These are phyloP conservation scores for Benitochromis conjunctus DNA, from an alignment of 2,113 vertebrate species.

Conservation along the genomic window DNA sequence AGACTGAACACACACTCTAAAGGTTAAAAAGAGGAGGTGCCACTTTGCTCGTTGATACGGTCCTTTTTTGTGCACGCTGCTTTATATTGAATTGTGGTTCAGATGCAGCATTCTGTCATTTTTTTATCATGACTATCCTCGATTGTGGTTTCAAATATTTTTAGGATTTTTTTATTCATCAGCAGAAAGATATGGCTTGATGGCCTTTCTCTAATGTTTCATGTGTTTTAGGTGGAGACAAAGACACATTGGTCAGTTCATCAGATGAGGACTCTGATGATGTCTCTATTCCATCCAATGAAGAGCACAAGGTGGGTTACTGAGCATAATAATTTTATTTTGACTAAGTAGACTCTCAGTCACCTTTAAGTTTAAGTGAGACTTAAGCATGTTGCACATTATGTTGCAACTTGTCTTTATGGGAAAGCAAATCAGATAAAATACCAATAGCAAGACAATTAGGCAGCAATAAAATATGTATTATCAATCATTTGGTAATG, in stretches of 20 bases:
- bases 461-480: neutral
- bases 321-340: neutral
- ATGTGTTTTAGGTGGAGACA: constrained; percentile 65
- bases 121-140: neutral
- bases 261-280: constrained; percentile 84
- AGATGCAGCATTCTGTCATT: neutral
- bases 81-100: neutral
- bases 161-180: neutral
- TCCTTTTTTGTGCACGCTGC: neutral
- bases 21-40: neutral
- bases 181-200: neutral
- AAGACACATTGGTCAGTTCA: constrained; percentile 74
- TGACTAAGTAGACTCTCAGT: neutral
- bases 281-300: constrained; percentile 80
- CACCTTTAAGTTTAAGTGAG: neutral
- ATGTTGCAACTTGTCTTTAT: neutral
- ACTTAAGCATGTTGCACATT: neutral
- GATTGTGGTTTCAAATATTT: neutral
- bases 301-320: constrained; percentile 85
- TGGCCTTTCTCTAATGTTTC: neutral
- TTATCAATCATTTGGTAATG: rapidly evolving
- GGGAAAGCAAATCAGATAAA: neutral
- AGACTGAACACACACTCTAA: neutral
- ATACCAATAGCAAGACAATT: neutral
- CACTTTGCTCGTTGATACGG: neutral